These are phyloP conservation scores for Euwallacea similis DNA, from an alignment of 1,140 invertebrate species.

Conservation along the genomic window DNA sequence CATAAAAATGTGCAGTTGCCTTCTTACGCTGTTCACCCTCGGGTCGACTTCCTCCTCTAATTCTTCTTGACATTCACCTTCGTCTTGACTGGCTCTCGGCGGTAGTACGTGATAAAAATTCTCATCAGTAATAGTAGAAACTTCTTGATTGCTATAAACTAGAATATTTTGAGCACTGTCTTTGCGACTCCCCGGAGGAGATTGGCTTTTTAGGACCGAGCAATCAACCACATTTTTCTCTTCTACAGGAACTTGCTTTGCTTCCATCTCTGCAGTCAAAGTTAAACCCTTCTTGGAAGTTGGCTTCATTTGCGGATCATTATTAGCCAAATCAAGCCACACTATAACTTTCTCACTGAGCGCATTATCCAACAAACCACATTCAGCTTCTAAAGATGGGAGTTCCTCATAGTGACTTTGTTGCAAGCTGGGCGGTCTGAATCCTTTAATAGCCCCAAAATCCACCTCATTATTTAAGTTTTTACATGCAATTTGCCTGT, in stretches of 20 bases:
- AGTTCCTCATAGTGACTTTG: not conserved
- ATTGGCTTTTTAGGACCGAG: slow-evolving; percentile 21
- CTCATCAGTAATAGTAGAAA: slow-evolving; percentile 5
- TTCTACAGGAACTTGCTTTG: not conserved
- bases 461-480: slow-evolving; percentile 24
- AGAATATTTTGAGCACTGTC: slow-evolving; percentile 14
- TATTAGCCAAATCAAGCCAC: slow-evolving; percentile 58
- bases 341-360: slow-evolving; percentile 61
- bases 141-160: slow-evolving; percentile 23
- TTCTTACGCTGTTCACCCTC: slow-evolving; percentile 45
- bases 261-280: not conserved
- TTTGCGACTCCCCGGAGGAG: not conserved
- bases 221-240: not conserved
- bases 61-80: slow-evolving; percentile 5
- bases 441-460: slow-evolving; percentile 9
- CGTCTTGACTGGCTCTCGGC: slow-evolving; percentile 5
- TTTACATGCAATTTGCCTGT: slow-evolving; percentile 6
- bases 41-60: not conserved
- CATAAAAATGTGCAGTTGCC: slow-evolving; percentile 70
- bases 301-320: not conserved
- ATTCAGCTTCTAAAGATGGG: slow-evolving; percentile 8
- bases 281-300: not conserved
- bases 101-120: slow-evolving; percentile 29
- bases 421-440: not conserved
- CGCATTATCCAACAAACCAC: slow-evolving; percentile 40